Conservation (phyloP, 2,888 invertebrate genomes). For the Aleiodes testaceus region DNA sequence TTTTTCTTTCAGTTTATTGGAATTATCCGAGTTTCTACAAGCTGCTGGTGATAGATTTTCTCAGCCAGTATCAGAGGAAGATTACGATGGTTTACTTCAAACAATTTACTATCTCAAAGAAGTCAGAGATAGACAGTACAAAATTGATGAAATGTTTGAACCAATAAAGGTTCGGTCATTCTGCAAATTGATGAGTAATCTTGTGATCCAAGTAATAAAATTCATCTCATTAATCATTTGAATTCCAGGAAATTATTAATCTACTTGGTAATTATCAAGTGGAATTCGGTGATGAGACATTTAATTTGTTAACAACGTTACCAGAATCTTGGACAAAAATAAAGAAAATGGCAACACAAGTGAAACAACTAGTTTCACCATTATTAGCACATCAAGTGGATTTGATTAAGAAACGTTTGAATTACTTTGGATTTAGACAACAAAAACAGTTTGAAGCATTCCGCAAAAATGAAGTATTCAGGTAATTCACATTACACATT, state of each 20-base stretch:
- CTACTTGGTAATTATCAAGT: conserved; percentile 89
- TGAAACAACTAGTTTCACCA: conserved; percentile 90
- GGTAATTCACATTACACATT: conserved; percentile 63
- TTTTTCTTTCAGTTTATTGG: conserved; percentile 77
- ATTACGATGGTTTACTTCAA: conserved; percentile 87
- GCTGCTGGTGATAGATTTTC: conserved; percentile 83
- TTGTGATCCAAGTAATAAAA: conserved; percentile 1
- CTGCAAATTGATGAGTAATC: background rate
- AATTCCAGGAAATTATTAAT: conserved; percentile 82
- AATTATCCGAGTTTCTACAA: conserved; percentile 84
- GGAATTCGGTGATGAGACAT: conserved; percentile 85
- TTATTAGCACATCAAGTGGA: conserved; percentile 92
- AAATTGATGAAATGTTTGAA: conserved; percentile 92
- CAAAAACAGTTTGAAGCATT: conserved; percentile 85
- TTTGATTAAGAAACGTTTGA: conserved; percentile 87
- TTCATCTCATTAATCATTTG: background rate
- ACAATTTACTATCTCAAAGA: conserved; percentile 88
- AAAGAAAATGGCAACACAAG: conserved; percentile 86
- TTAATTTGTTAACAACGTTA: conserved; percentile 79
- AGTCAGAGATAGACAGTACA: conserved; percentile 84
- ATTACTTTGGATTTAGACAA: conserved; percentile 86
- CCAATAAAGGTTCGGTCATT: conserved; percentile 78
- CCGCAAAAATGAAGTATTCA: conserved; percentile 74
- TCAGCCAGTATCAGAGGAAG: conserved; percentile 85
- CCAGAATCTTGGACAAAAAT: conserved; percentile 92